Evolutionary conservation across 2,113 vertebrate genomes (phyloP), one percentile per base, ranked within the genome.

Genomic region (Heterocephalus glaber): DNA sequence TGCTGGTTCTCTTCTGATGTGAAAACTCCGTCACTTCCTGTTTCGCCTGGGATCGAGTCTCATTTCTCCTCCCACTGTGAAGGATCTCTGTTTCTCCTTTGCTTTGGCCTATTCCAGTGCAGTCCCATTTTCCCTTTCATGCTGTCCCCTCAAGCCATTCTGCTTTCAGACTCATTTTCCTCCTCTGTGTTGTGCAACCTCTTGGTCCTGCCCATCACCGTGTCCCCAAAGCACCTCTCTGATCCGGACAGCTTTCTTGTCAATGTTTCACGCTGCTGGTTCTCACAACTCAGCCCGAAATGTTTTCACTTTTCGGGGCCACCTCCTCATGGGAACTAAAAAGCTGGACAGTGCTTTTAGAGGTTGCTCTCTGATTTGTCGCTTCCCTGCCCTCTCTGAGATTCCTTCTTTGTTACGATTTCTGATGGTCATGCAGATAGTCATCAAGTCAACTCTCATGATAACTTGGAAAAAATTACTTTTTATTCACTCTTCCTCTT

Each of bases 401-500:
- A 60, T 81, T 38, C 65, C 66, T 94, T 81, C 70, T 93, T 63
- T 79, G 77, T 90, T 89, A 83, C 56, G 92, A 63, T 86, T 96
- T 90, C 76, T 93, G 76, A 52, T 49, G 61, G 56, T 66, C 4
- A 4, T 85, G 20, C 41, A 58, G 28, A 60, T 35, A 60, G 68
- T 85, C 63, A 87, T 89, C 83, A 93, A 95, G 92, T 74, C 79
- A 95, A 87, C 60, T 44, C 77, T 89, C 19, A 56, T 38, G 79
- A 72, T 82, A 95, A 47, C 54, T 89, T 66, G n/a, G 60, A 86
- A 76, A 94, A 90, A 94, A 2, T 90, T 94, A 41, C 65, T 94
- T 88, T 79, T 95, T 84, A 86, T 89, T 84, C 19, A 5, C 11
- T 83, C 38, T 88, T 79, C 35, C 61, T 87, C 87, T 87, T 41